Evolutionary conservation across 2,888 invertebrate genomes (phyloP), one percentile per base, ranked within the genome.

Genomic region (Melanophora roralis): DNA sequence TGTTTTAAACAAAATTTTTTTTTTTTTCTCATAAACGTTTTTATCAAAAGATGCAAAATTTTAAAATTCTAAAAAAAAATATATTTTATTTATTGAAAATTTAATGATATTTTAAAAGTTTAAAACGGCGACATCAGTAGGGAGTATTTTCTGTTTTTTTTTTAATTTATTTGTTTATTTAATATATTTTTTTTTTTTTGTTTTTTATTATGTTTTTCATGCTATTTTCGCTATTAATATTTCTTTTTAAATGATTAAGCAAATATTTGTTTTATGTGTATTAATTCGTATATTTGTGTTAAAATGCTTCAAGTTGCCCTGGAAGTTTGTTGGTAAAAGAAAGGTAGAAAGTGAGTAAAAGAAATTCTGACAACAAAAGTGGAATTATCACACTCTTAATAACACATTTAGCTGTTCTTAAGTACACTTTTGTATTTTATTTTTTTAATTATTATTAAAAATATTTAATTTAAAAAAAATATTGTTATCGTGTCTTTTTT

Each of bases 161-260:
- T 47, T 62, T 45, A 43, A 45, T 45, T 53, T 60, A 3, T 36
- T 34, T 19, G 2, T 32, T 57, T 38, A n/a, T 19, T 64, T 21
- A 62, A 16, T 43, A 5, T 7, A 14, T 43, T 5, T 4, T 5
- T 43, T 6, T 27, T 27, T 27, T 5, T 27, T 27, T 5, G 6
- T 3, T 5, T 1, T 2, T 38, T 38, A 38, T 38, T 40, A n/a
- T 40, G 5, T 40, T 14, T 2, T 3, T 62, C 62, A 60, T 71
- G 27, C 6, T 53, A n/a, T 12, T 38, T 59, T n/a, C n/a, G n/a
- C 27, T 59, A 27, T 59, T 59, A 14, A 9, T 59, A 11, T 34
- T 49, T n/a, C 67, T 74, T 67, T 74, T 49, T 32, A 23, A 74
- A 51, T 60, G 74, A 67, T 74, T 67, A 74, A 74, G 67, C 43